Base-by-base conservation (phyloP, 2,797 vertebrate genomes). In the Sphenodon punctatus region DNA sequence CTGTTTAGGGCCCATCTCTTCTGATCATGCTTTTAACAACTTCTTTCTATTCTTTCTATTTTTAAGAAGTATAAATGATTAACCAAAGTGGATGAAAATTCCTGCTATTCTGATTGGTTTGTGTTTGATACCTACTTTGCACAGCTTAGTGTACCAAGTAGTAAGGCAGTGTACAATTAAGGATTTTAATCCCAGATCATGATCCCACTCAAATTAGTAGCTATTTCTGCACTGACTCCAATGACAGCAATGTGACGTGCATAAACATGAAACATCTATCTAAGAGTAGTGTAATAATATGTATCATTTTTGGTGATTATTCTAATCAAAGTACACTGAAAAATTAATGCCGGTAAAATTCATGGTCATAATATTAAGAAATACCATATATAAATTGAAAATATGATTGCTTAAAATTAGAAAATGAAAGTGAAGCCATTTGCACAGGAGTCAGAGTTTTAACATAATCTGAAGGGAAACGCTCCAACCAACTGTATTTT, bases 291-390 rank as follows among this genome's bases (percentile, higher is more conserved):
- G 96, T 97, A 97, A 97, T 96, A 97, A 96, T 96, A 96, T 93
- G 95, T 92, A 96, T 97, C 92, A 94, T 96, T 97, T n/a, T 96
- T 96, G 97, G 98, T 99, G 98, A 98, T 98, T 98, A 96, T 96
- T 96, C 98, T 97, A 97, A 97, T 97, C 97, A 98, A 98, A 97
- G 95, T 98, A 98, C 97, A 97, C 97, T 97, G 97, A 98, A 97
- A 98, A 99, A 99, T 98, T 98, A 97, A 99, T 98, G 97, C 96
- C 94, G 88, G 95, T 96, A 97, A 96, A 96, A 95, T 96, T 96
- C 94, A 96, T 97, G 95, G 96, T 96, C 96, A 96, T 97, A 97
- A 97, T 96, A 96, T 96, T 96, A 97, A 96, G 96, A 97, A 97
- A 97, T 97, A 97, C 95, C 95, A 97, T 97, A 96, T 97, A 97